phyloP scores from a whole-genome alignment of 2,888 invertebrate species.

The Spicauda simplicius region DNA sequence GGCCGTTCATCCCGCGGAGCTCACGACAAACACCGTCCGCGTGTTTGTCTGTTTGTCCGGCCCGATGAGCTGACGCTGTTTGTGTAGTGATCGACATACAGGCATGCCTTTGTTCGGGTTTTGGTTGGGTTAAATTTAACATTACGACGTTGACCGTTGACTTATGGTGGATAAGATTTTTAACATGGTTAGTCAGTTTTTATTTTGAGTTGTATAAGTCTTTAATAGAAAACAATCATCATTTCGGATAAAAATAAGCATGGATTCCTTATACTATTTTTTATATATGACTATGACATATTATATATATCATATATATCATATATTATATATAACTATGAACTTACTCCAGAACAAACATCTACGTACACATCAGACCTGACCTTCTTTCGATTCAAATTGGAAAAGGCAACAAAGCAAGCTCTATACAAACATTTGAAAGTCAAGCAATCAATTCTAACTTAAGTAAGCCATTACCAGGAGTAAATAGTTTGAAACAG shows the following conservation, averaged over 20 bases:
- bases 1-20: constrained; percentile 63
- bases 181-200: too few relatives aligned
- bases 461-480: constrained; percentile 2
- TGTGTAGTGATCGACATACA: not conserved
- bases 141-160: too few relatives aligned
- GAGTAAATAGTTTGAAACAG: not conserved
- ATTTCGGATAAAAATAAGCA: too few relatives aligned
- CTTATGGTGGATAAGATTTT: too few relatives aligned
- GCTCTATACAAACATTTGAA: not conserved
- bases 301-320: too few relatives aligned
- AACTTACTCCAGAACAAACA: too few relatives aligned
- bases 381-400: not conserved
- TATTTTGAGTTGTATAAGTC: too few relatives aligned
- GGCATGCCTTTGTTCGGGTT: constrained; percentile 5
- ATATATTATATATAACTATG: too few relatives aligned
- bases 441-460: not conserved
- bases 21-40: constrained; percentile 64
- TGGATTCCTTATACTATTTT: too few relatives aligned
- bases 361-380: too few relatives aligned
- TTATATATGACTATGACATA: too few relatives aligned
- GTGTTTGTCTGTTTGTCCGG: constrained; percentile 67
- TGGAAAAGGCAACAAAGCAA: not conserved
- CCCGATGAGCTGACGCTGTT: constrained; percentile 31
- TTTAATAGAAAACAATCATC: too few relatives aligned
- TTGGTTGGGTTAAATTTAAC: not conserved